Conservation (phyloP, 2,888 invertebrate genomes). For the Limnephilus marmoratus region DNA sequence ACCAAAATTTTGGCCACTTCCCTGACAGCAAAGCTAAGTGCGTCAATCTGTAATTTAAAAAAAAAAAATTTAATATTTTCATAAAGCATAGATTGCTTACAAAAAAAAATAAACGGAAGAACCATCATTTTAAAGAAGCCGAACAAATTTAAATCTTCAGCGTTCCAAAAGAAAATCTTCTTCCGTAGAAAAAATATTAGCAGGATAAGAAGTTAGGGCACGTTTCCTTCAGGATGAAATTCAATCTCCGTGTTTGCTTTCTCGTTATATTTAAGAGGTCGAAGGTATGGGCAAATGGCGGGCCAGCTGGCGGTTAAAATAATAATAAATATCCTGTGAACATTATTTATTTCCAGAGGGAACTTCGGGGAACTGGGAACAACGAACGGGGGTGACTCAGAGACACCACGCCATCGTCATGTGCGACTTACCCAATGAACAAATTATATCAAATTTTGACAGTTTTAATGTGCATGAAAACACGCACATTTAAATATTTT, state of each 20-base stretch:
- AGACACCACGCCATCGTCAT: not conserved
- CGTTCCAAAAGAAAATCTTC: not conserved
- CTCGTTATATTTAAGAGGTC: conserved; percentile 31
- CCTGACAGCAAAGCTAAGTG: too few relatives aligned
- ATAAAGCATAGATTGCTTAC: not conserved
- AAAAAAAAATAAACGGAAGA: not conserved
- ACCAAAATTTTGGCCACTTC: too few relatives aligned
- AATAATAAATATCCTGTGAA: conserved; percentile 20
- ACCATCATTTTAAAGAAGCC: not conserved
- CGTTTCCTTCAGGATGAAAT: conserved; percentile 12
- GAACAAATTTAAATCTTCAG: not conserved
- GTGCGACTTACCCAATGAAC: not conserved
- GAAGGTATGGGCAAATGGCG: not conserved
- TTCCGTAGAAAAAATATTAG: conserved; percentile 12
- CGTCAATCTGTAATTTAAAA: too few relatives aligned
- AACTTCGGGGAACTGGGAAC: not conserved
- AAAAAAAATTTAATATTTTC: too few relatives aligned
- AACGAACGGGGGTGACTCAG: not conserved
- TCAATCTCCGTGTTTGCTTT: conserved; percentile 29
- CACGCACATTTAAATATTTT: not conserved
- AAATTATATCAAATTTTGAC: not conserved
- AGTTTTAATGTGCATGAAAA: not conserved
- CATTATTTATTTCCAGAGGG: conserved; percentile 15
- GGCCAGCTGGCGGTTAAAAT: conserved; percentile 19
- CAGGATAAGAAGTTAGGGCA: conserved; percentile 21